Percentiles rank a stretch among this genome's conserved stretches.
These are phyloP conservation scores for Labrus mixtus DNA, from an alignment of 2,113 vertebrate species.

Conservation along the genomic window DNA sequence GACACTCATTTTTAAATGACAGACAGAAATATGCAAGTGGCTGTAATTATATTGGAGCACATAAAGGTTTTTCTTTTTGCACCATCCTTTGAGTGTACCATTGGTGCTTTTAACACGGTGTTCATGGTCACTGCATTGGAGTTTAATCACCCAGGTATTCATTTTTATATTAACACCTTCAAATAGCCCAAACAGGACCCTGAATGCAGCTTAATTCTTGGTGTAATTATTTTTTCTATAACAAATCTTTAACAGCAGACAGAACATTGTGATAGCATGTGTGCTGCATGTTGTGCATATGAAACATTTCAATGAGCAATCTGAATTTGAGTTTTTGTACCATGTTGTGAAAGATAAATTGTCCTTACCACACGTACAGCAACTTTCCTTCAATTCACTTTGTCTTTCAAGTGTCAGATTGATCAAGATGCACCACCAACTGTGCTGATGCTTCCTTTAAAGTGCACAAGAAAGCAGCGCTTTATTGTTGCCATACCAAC, in stretches of 20 bases:
- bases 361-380: no score
- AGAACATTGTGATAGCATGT: no score
- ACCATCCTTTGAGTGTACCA: not conserved
- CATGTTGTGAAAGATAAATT: no score
- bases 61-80: slow-evolving; percentile 9
- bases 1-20: slow-evolving; percentile 66
- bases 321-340: no score
- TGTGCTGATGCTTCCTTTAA: slow-evolving; percentile 29
- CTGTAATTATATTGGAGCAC: slow-evolving; percentile 50
- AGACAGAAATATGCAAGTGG: slow-evolving; percentile 52
- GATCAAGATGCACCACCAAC: slow-evolving; percentile 6
- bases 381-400: no score
- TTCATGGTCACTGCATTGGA: not conserved
- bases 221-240: not conserved
- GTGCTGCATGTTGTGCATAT: not conserved
- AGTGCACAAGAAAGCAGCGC: slow-evolving; percentile 4
- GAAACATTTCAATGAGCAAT: not conserved
- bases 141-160: slow-evolving; percentile 40
- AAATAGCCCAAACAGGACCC: slow-evolving; percentile 10
- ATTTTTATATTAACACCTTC: slow-evolving; percentile 44
- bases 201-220: not conserved
- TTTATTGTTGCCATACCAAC: slow-evolving; percentile 46
- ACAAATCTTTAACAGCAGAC: not conserved
- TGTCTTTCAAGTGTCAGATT: not conserved
- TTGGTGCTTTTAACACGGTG: not conserved